Evolutionary conservation across 2,797 vertebrate genomes (phyloP), one percentile per base, ranked within the genome.

Genomic region (Chloroceryle inda): DNA sequence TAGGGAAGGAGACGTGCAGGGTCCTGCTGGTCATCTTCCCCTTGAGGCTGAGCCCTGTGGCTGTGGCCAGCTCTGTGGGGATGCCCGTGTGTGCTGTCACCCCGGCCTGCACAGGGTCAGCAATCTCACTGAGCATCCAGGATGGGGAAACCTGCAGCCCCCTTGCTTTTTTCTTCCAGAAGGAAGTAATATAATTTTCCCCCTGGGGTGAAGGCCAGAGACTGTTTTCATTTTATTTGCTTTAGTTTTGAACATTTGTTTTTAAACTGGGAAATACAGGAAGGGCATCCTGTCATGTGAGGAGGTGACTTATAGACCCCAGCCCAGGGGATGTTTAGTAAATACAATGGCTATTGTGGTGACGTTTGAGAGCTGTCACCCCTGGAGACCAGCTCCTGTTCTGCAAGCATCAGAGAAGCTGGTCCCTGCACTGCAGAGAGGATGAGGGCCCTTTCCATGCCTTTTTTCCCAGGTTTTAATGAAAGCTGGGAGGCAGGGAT

Each of bases 41-140:
- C 18, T 33, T 1, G 1, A 29, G 58, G 33, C 42, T 35, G 64
- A 83, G 77, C 58, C 64, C 58, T 6, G 2, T 6, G 29, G 55
- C 55, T 10, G 33, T 35, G 22, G 19, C 13, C 55, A 56, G 45
- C 45, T 22, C 3, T 55, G 62, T 2, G 1, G 59, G 80, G 33
- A 12, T 44, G 59, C 20, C 61, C 1, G 2, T 1, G 2, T 44
- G 52, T 1, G 3, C 44, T 19, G 33, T 13, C 62, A 66, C 53
- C 53, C 27, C 3, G 14, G 44, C 13, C 24, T 5, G 5, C 37
- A 5, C 0, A 5, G 50, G 38, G 23, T 29, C 62, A 33, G 71
- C 27, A 53, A 14, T 24, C 1, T 0, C 21, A 8, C 17, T 8
- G 44, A 35, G 15, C 49, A n/a, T 6, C 16, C 29, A 20, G 16